These are phyloP conservation scores for Atherinomorus stipes DNA, from an alignment of 2,113 vertebrate genomes.

Conservation along the genomic window DNA sequence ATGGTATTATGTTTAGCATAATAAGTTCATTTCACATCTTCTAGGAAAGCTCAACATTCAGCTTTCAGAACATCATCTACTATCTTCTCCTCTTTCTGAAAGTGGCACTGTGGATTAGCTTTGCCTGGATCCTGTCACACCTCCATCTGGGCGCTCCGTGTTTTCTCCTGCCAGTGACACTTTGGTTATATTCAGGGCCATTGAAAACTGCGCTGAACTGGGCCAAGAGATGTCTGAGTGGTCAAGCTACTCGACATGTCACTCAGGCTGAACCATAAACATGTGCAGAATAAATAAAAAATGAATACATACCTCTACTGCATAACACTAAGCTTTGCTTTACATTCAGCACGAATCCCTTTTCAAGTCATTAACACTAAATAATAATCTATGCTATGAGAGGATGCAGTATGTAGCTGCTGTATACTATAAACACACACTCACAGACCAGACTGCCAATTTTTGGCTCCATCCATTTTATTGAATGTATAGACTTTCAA, in stretches of 20 bases:
- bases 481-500: conserved; percentile 83
- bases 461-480: conserved; percentile 79
- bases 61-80: background rate
- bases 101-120: conserved; percentile 41
- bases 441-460: background rate
- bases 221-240: background rate
- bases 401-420: background rate
- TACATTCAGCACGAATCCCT: too few relatives aligned
- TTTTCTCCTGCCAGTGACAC: conserved; percentile 47
- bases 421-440: background rate
- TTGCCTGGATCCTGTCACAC: conserved; percentile 50
- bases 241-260: background rate
- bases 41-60: background rate
- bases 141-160: conserved; percentile 44
- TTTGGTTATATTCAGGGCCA: conserved; percentile 27
- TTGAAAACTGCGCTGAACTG: conserved; percentile 2
- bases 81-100: conserved; percentile 26
- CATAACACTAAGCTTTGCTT: too few relatives aligned
- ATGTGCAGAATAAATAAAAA: background rate
- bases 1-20: background rate
- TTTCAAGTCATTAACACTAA: background rate
- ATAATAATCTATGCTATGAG: background rate
- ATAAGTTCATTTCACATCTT: background rate
- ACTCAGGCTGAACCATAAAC: background rate
- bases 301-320: too few relatives aligned